Evolutionary conservation across 2,113 vertebrate species (phyloP).

Genomic region (Speoplatyrhinus poulsoni): DNA sequence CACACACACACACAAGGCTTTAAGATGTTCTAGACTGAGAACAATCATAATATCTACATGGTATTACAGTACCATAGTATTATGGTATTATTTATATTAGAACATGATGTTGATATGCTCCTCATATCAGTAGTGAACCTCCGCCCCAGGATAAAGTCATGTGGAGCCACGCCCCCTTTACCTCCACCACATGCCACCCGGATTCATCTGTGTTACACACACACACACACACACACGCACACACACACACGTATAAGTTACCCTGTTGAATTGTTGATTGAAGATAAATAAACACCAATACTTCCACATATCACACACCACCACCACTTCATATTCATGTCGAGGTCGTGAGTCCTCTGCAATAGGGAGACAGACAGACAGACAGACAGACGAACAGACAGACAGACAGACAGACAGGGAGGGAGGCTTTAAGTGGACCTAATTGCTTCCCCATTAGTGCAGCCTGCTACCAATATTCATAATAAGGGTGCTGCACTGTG

Average conservation of each 20-base stretch:
- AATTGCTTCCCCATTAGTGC: neutral
- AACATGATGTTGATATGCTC: too few species aligned
- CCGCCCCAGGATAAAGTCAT: too few species aligned
- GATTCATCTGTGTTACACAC: neutral
- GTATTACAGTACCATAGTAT: too few species aligned
- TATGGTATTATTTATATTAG: too few species aligned
- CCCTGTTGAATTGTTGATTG: too few species aligned
- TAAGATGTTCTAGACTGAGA: too few species aligned
- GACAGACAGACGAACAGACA: constrained; percentile 6
- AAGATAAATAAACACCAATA: neutral
- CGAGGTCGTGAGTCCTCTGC: constrained; percentile 28
- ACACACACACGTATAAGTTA: neutral
- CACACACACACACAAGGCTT: too few species aligned
- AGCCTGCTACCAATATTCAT: neutral
- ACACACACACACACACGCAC: neutral
- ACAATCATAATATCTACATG: too few species aligned
- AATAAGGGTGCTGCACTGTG: constrained; percentile 30
- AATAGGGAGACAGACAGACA: neutral
- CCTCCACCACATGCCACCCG: too few species aligned
- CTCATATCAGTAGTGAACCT: too few species aligned
- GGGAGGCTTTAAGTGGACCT: neutral
- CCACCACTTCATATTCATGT: constrained; percentile 54
- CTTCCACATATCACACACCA: neutral
- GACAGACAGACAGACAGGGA: neutral
- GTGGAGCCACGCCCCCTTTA: too few species aligned